Evolutionary conservation across 2,797 vertebrate species (phyloP), one percentile per base, ranked within the genome.

Genomic region (Lates japonicus): DNA sequence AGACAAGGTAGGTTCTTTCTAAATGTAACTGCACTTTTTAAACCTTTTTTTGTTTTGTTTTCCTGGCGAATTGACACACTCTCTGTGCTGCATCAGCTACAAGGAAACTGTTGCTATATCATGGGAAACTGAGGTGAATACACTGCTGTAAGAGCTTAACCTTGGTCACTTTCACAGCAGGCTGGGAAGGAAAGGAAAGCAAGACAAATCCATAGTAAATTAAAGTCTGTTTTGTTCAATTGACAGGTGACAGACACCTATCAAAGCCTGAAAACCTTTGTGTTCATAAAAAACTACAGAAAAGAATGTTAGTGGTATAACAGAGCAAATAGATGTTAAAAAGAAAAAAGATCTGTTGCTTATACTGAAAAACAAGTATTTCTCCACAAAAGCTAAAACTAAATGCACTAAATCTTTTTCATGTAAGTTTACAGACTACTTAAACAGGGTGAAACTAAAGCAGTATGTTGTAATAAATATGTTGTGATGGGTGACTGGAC

Each of bases 111-210:
- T 51, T 69, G 49, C 37, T 13, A 65, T 61, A 61, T 67, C 39
- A 68, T 48, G 19, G 22, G n/a, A 69, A 69, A 69, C 41, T 61
- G 49, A 52, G 52, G 22, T 20, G 44, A 76, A 46, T 10, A 52
- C 51, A 62, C 8, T 65, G 48, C 48, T 59, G 17, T 66, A 44
- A 35, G 65, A 59, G 41, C 17, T 52, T 54, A 48, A 75, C 57
- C 37, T 75, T 31, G 58, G n/a, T 67, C 51, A 74, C 65, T 59
- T 72, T 80, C 33, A 70, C 65, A 76, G 58, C 13, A 65, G 44
- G 29, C 42, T 68, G 52, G 20, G 11, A 17, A 67, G 11, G 52
- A 65, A 71, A 57, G 6, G 0, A 35, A 58, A 59, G 17, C 3
- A 42, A 76, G 42, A 67, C 31, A 61, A 74, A 66, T 22, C 35